Evolutionary conservation across 2,888 invertebrate species (phyloP).

Genomic region (Blastobasis lacticolella): DNA sequence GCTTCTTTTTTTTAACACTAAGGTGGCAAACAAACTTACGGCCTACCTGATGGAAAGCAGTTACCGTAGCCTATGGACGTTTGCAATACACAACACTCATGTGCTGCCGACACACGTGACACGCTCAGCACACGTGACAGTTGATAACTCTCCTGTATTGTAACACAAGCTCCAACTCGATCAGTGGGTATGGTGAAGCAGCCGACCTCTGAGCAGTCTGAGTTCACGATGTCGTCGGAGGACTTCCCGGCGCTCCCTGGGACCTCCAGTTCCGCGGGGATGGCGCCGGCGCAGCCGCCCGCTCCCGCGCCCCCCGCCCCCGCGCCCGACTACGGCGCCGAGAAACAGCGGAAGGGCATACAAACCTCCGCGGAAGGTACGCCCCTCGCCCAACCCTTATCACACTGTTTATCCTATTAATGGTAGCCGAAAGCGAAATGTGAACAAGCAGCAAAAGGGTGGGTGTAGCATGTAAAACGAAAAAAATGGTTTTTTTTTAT

Average conservation of each 20-base stretch:
- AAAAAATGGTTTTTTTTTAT: too few relatives aligned
- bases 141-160: neutral
- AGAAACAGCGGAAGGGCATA: slow-evolving; percentile 86
- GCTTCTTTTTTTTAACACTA: too few relatives aligned
- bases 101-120: neutral
- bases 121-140: too few relatives aligned
- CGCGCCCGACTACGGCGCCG: slow-evolving; percentile 40
- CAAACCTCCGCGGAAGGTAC: slow-evolving; percentile 95
- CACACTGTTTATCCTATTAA: too few relatives aligned
- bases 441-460: too few relatives aligned
- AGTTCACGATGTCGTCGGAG: slow-evolving; percentile 98
- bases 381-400: too few relatives aligned
- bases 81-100: too few relatives aligned
- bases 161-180: neutral
- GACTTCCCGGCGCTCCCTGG: slow-evolving; percentile 99
- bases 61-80: too few relatives aligned
- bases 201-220: slow-evolving; percentile 92
- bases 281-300: slow-evolving; percentile 27
- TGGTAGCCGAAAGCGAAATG: too few relatives aligned
- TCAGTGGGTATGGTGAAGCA: slow-evolving; percentile 96
- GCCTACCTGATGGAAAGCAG: too few relatives aligned
- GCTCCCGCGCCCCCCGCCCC: slow-evolving; percentile 26
- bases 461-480: too few relatives aligned
- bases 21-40: too few relatives aligned
- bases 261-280: slow-evolving; percentile 81